Base-by-base conservation (phyloP, 2,113 vertebrate species). In the Cacatua alba region DNA sequence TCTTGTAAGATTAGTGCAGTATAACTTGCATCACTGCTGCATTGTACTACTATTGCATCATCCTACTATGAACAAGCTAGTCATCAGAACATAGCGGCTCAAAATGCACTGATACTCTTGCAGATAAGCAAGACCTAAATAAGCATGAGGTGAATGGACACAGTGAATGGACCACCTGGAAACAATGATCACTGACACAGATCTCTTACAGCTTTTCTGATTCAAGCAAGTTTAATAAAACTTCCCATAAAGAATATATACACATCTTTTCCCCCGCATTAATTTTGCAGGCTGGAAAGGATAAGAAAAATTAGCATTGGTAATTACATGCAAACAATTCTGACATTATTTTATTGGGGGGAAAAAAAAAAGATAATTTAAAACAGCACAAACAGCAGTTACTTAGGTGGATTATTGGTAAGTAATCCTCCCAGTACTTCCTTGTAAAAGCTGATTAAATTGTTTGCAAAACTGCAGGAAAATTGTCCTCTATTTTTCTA, bases 251-350 rank as follows among this genome's bases (percentile, higher is more conserved):
- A 80, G 44, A 91, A 78, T 33, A 65, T 8, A 72, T 14, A 37
- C 25, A 14, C 13, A 35, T 59, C 35, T 79, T 35, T 55, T 71
- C 28, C 37, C 15, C 13, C 1, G 0, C 19, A 35, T 67, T 81
- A 70, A 65, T 81, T 84, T 53, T 89, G 64, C 81, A 86, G 74
- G n/a, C 48, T 84, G 74, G 17, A 70, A 91, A 79, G 65, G 89
- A 95, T 92, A 97, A 93, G 91, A 94, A 97, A 97, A 97, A 97
- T 90, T 92, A 96, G 89, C 93, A 86, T 75, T 69, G 88, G 89
- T 92, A 96, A 96, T 97, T 96, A 96, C 74, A 86, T 70, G 91
- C 92, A 94, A 97, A 94, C 86, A 91, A 87, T 96, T 94, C 95
- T 97, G 96, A 93, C 88, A 90, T 88, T 90, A 97, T 96, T 97